phyloP scores from a whole-genome alignment of 2,888 invertebrate species.

The Scaptomyza polygonia region DNA sequence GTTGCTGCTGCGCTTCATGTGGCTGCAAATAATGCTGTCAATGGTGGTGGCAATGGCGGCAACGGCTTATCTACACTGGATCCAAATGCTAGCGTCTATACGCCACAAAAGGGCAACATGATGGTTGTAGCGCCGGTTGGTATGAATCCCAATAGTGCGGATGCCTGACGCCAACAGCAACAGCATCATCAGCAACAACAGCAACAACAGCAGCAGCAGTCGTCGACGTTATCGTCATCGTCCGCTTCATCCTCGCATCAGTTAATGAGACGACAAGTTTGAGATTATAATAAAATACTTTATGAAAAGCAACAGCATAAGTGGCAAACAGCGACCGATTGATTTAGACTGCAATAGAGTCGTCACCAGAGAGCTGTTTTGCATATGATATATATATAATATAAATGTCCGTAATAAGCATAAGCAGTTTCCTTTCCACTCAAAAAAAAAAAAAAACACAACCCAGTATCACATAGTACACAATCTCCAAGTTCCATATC shows the following conservation, averaged over 20 bases:
- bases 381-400: slow-evolving; percentile 60
- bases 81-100: slow-evolving; percentile 96
- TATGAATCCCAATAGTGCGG: slow-evolving; percentile 72
- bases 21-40: slow-evolving; percentile 53
- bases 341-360: slow-evolving; percentile 42
- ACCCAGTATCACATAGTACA: slow-evolving; percentile 32
- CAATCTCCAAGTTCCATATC: slow-evolving; percentile 16
- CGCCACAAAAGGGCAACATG: slow-evolving; percentile 89
- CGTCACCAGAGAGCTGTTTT: slow-evolving; percentile 42
- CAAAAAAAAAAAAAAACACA: slow-evolving; percentile 20
- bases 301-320: slow-evolving; percentile 51
- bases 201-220: slow-evolving; percentile 11
- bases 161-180: slow-evolving; percentile 78
- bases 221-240: slow-evolving; percentile 43
- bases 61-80: slow-evolving; percentile 87
- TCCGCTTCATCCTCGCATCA: slow-evolving; percentile 66
- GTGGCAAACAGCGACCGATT: slow-evolving; percentile 36
- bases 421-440: slow-evolving; percentile 66
- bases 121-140: slow-evolving; percentile 74
- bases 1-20: slow-evolving; percentile 75
- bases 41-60: slow-evolving; percentile 45
- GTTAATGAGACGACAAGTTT: slow-evolving; percentile 83
- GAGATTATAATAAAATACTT: slow-evolving; percentile 81
- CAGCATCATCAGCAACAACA: slow-evolving; percentile 43
- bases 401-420: slow-evolving; percentile 77